A percentile compares a stretch with the other conserved stretches of the same genome.
Evolutionary conservation across 1,140 invertebrate genomes (phyloP).

Genomic region (Euwallacea fornicatus): DNA sequence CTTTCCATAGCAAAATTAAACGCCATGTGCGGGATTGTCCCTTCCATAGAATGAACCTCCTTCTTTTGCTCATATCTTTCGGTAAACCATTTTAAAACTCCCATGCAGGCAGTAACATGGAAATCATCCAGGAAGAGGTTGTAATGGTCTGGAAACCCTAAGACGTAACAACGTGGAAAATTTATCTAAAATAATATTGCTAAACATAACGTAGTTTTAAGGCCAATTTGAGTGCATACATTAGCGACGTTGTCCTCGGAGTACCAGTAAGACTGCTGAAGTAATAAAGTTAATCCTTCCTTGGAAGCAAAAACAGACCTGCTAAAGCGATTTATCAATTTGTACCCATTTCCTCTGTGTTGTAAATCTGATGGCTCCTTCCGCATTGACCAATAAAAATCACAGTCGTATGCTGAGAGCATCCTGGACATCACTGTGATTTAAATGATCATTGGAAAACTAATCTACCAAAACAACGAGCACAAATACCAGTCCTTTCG

Average conservation of each 20-base stretch:
- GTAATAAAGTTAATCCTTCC: constrained; percentile 79
- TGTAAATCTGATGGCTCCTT: constrained; percentile 76
- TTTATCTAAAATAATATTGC: constrained; percentile 24
- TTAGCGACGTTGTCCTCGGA: constrained; percentile 78
- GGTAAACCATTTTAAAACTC: constrained; percentile 75
- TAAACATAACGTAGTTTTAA: no score
- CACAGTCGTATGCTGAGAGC: constrained; percentile 67
- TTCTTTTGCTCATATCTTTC: constrained; percentile 56
- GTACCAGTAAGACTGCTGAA: constrained; percentile 88
- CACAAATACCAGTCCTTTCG: constrained; percentile 54
- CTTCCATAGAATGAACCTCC: constrained; percentile 58
- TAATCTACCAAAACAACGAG: background rate
- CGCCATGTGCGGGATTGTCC: constrained; percentile 70
- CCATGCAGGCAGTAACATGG: constrained; percentile 82
- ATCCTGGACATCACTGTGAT: constrained; percentile 63
- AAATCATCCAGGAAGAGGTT: constrained; percentile 89
- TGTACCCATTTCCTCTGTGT: constrained; percentile 62
- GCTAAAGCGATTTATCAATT: constrained; percentile 75
- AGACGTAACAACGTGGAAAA: constrained; percentile 33
- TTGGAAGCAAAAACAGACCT: constrained; percentile 87
- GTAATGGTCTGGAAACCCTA: constrained; percentile 73
- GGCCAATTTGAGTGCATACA: constrained; percentile 49
- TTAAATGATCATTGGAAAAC: background rate
- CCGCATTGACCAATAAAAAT: constrained; percentile 87
- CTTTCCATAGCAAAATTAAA: constrained; percentile 79